A percentile compares a stretch with the other conserved stretches of the same genome.
These are phyloP conservation scores for Pseudopleuronectes americanus DNA, from an alignment of 2,797 vertebrate genomes.

Conservation along the genomic window DNA sequence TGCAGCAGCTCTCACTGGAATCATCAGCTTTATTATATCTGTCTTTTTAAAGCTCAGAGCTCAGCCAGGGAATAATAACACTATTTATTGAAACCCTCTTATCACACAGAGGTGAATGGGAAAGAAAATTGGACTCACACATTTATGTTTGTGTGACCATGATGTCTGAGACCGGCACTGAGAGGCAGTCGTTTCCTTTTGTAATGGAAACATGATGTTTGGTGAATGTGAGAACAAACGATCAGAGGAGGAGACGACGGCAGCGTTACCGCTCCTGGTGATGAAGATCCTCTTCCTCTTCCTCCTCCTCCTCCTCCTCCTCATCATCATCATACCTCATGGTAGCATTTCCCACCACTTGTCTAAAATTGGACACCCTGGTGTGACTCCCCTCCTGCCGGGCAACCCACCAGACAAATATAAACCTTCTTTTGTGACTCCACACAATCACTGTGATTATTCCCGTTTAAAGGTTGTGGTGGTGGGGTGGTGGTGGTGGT, in stretches of 20 bases:
- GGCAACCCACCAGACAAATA: slow-evolving; percentile 53
- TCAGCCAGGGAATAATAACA: background rate
- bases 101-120: background rate
- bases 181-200: background rate
- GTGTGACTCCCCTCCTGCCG: slow-evolving; percentile 32
- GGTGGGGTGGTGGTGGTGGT: slow-evolving; percentile 21
- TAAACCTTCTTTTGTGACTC: slow-evolving; percentile 54
- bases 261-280: slow-evolving; percentile 8
- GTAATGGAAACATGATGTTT: no score
- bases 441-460: slow-evolving; percentile 66
- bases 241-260: background rate
- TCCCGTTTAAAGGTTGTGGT: slow-evolving; percentile 68
- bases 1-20: slow-evolving; percentile 19
- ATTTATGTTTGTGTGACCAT: background rate
- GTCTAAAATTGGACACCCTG: slow-evolving; percentile 71
- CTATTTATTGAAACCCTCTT: background rate
- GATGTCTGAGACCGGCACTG: slow-evolving; percentile 20
- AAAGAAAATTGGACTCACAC: background rate
- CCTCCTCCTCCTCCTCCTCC: slow-evolving; percentile 25
- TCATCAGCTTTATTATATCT: slow-evolving; percentile 17
- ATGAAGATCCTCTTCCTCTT: slow-evolving; percentile 3
- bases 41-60: background rate
- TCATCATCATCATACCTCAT: slow-evolving; percentile 51
- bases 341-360: slow-evolving; percentile 60
- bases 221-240: background rate